phyloP scores from a whole-genome alignment of 2,113 vertebrate species.

The Charadrius vociferus region DNA sequence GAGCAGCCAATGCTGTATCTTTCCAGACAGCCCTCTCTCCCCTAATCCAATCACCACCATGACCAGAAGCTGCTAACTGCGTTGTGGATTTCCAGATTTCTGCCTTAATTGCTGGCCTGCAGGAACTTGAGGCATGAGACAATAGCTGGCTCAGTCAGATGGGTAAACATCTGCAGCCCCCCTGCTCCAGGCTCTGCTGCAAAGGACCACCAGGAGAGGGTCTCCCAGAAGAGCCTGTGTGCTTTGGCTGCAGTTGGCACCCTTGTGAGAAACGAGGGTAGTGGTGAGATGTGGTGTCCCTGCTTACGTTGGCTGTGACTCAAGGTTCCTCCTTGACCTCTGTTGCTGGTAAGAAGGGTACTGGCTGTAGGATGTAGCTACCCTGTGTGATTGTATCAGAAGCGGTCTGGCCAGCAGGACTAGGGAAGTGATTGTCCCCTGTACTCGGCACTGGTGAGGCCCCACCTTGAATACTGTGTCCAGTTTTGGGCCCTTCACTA shows the following conservation, averaged over 20 bases:
- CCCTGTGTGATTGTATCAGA: neutral
- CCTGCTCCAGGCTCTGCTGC: neutral
- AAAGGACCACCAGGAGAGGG: neutral
- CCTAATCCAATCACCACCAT: conserved; percentile 57
- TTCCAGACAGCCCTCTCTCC: conserved; percentile 31
- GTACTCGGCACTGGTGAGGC: fast-evolving
- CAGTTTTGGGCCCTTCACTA: neutral
- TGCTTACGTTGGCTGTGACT: neutral
- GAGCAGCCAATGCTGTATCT: neutral
- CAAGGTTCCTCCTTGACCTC: conserved; percentile 10
- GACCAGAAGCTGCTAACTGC: conserved; percentile 43
- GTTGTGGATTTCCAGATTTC: conserved; percentile 48
- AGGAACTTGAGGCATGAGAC: neutral
- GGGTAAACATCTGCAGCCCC: conserved; percentile 40
- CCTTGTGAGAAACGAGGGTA: neutral
- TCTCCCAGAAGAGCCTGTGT: neutral
- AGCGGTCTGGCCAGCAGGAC: fast-evolving
- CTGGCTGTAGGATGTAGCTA: neutral
- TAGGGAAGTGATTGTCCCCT: fast-evolving
- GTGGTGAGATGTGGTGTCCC: neutral
- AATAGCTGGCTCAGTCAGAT: neutral
- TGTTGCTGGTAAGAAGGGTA: neutral
- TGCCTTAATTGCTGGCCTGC: neutral
- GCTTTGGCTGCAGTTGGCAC: neutral
- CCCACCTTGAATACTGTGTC: fast-evolving